Evolutionary conservation across 2,797 vertebrate species (phyloP).

Genomic region (Pipistrellus kuhlii): DNA sequence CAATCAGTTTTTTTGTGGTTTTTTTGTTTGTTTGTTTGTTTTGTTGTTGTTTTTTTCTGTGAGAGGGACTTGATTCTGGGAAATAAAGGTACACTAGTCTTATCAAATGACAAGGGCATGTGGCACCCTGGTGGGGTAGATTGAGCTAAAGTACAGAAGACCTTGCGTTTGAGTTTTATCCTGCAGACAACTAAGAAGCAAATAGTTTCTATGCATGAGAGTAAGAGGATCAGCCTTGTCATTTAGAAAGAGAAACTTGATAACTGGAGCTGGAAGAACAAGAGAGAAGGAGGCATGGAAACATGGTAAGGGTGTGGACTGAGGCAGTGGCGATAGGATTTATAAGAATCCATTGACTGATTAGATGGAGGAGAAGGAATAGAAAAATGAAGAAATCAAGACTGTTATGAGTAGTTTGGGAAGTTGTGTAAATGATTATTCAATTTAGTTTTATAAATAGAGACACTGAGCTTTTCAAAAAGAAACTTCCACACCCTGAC

Average conservation of each 20-base stretch:
- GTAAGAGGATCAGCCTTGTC: background rate
- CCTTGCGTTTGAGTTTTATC: background rate
- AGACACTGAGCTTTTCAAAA: background rate
- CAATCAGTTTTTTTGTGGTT: background rate
- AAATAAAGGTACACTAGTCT: background rate
- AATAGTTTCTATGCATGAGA: background rate
- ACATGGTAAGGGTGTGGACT: background rate
- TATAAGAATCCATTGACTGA: background rate
- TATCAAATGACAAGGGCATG: background rate
- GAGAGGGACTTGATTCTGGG: background rate
- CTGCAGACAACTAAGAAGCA: background rate
- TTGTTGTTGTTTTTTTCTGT: background rate
- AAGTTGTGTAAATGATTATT: background rate
- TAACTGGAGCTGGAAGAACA: background rate
- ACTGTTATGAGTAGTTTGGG: background rate
- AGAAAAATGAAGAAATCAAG: background rate
- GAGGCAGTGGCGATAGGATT: background rate
- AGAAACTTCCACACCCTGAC: background rate
- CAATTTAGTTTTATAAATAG: slow-evolving; percentile 25
- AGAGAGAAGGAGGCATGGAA: background rate
- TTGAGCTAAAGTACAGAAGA: background rate
- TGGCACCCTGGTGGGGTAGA: background rate
- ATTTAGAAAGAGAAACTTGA: slow-evolving; percentile 34
- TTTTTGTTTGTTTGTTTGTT: too few relatives aligned
- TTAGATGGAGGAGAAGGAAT: background rate